Evolutionary conservation across 2,888 invertebrate species (phyloP).

Genomic region (Clostera curtula): DNA sequence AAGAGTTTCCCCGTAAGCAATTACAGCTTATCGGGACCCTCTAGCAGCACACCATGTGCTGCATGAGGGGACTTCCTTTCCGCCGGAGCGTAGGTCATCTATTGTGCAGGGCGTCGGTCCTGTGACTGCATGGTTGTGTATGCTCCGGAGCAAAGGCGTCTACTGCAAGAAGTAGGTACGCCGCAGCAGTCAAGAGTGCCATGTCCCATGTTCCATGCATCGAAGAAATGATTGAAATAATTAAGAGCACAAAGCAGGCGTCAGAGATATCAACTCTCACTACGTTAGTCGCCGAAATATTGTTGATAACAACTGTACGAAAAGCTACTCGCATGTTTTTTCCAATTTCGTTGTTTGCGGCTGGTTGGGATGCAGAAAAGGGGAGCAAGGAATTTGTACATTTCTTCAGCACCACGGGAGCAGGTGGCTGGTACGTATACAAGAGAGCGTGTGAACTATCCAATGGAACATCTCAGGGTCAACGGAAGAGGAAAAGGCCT

Average conservation of each 20-base stretch:
- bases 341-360: slow-evolving; percentile 12
- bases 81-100: slow-evolving; percentile 18
- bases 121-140: slow-evolving; percentile 21
- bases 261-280: slow-evolving; percentile 12
- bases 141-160: slow-evolving; percentile 15
- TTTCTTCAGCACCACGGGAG: slow-evolving; percentile 19
- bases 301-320: slow-evolving; percentile 18
- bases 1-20: slow-evolving; percentile 18
- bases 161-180: slow-evolving; percentile 19
- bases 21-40: slow-evolving; percentile 20
- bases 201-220: slow-evolving; percentile 20
- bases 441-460: slow-evolving; percentile 4
- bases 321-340: slow-evolving; percentile 24
- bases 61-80: slow-evolving; percentile 16
- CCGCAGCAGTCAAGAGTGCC: slow-evolving; percentile 20
- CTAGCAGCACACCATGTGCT: slow-evolving; percentile 26
- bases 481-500: slow-evolving; percentile 13
- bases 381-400: slow-evolving; percentile 3
- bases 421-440: slow-evolving; percentile 16
- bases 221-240: slow-evolving; percentile 21
- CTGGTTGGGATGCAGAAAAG: not conserved
- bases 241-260: slow-evolving; percentile 11
- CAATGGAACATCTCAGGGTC: slow-evolving; percentile 5
- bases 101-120: slow-evolving; percentile 20
- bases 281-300: slow-evolving; percentile 17